Evolutionary conservation across 2,888 invertebrate genomes (phyloP), one percentile per base, ranked within the genome.

Genomic region (Protophormia terraenovae): DNA sequence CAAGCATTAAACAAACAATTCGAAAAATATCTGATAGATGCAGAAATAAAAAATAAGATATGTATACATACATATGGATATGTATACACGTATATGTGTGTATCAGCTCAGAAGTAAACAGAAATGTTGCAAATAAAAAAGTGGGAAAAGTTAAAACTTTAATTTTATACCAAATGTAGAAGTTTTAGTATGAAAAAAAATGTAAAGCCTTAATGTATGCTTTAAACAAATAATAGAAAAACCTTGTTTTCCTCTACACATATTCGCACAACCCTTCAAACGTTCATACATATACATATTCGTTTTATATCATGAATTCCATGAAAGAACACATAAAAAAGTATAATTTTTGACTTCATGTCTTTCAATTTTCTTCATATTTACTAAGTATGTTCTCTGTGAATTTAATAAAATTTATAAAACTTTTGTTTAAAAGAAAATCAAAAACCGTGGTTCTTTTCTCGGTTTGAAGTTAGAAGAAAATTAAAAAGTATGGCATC

Each of bases 201-300:
- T 24, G n/a, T 8, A 8, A 24, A 47, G 66, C 80, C 80, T 66
- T 24, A 80, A 72, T 55, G 24, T 80, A 73, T 80, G 45, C 72
- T 58, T 58, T 45, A 35, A 72, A 45, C n/a, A 72, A 27, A 8
- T 14, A n/a, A 38, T 19, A 12, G 0, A 38, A 41, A 47, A 66
- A 29, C 12, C 2, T 14, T 53, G 8, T 27, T 6, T 41, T n/a
- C 41, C n/a, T 41, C 14, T n/a, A 2, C 14, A 41, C 41, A 41
- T 0, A 1, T 12, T 2, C 41, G 14, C 3, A 14, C 32, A n/a
- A n/a, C n/a, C n/a, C n/a, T n/a, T n/a, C 7, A 8, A 1, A 6
- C 66, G 22, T 12, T 16, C 19, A 24, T 14, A 32, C 19, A 22
- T 47, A 45, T 58, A 22, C 41, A 66, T 55, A 22, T n/a, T n/a